Evolutionary conservation across 2,113 vertebrate genomes (phyloP), one percentile per base, ranked within the genome.

Genomic region (Halichoeres trimaculatus): DNA sequence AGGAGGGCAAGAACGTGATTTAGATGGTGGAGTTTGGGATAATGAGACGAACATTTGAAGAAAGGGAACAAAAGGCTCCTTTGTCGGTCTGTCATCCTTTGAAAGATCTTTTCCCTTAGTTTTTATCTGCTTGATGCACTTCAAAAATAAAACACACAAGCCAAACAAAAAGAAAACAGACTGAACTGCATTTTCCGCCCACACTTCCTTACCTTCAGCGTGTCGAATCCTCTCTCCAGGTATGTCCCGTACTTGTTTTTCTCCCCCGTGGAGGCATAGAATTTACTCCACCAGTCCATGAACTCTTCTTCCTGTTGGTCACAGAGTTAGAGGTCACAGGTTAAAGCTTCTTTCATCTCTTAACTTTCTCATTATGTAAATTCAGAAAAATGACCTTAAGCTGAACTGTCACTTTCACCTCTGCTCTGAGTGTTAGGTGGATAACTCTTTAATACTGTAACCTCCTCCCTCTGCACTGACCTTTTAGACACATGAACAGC

Each of bases 251-350:
- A 99, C 73, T 97, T 99, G 48, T 95, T 94, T 2, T 87, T 96
- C 76, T 98, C 95, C 60, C 97, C 98, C 0, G 73, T 91, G 0
- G 98, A 98, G 9, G 98, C 96, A 0, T 96, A 99, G 77, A 98
- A 98, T 78, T 99, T 99, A 87, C 97, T 97, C 98, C 98, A 99
- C 98, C 98, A 99, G 74, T 99, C 98, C 8, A 98, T 95, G 87
- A 95, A 96, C 12, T 99, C 98, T 50, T 99, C 97, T 51, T 94
- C 97, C 97, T 98, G 81, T 47, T 1, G 72, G 69, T n/a, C 54
- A 85, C 11, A 81, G 7, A 48, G 8, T 52, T 17, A 67, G 45
- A 74, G 63, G 70, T 75, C 61, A 89, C 43, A 85, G 40, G 40
- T 65, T 2, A 7, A 0, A 7, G 16, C 16, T 58, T 2, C 14